Conservation (phyloP, 2,113 vertebrate genomes). For the Hemichromis elongatus region DNA sequence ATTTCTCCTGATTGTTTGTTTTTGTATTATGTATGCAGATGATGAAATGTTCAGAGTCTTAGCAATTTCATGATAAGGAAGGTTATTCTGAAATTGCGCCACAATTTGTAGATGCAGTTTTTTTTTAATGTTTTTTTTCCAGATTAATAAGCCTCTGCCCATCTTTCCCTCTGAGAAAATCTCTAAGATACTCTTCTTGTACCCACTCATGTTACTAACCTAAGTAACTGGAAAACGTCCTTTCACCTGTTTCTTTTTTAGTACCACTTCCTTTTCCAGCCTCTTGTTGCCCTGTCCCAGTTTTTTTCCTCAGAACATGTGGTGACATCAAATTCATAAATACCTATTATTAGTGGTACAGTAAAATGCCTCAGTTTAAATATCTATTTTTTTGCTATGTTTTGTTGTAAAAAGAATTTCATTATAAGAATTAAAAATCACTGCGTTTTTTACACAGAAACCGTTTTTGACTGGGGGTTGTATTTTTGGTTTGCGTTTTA, state of each 20-base stretch:
- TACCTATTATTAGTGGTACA: background rate
- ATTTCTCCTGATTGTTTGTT: background rate
- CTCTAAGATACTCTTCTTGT: background rate
- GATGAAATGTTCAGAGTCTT: background rate
- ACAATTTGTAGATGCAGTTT: background rate
- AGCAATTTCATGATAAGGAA: background rate
- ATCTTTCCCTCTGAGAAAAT: background rate
- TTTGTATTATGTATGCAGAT: background rate
- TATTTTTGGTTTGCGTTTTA: background rate
- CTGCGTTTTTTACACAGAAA: background rate
- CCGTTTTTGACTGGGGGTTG: too few species aligned
- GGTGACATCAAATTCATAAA: background rate
- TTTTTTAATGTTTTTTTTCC: background rate
- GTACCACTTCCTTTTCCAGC: background rate
- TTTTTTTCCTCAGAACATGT: background rate
- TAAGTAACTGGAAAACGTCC: background rate
- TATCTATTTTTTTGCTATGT: background rate
- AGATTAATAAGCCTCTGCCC: background rate
- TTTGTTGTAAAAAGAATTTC: background rate
- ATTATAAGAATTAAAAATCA: background rate
- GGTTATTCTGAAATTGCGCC: background rate
- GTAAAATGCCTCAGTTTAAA: background rate
- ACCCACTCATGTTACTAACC: background rate
- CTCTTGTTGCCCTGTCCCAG: background rate
- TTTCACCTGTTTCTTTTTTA: background rate